These are phyloP conservation scores for Myioborus melanocephalus DNA, from an alignment of 2,797 vertebrate species.

Conservation along the genomic window DNA sequence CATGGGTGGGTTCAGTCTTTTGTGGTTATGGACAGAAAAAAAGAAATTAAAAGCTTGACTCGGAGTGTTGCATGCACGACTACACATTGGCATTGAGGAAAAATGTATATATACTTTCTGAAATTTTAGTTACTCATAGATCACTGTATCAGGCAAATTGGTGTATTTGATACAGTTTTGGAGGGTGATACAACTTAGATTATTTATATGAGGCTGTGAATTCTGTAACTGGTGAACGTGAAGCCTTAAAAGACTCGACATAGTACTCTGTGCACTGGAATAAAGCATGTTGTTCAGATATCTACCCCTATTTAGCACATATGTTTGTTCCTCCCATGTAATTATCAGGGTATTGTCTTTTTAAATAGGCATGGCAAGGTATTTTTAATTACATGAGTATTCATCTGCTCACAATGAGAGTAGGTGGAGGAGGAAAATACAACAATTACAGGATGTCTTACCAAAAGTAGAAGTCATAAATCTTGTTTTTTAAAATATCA, in stretches of 20 bases:
- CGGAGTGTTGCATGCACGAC: neutral
- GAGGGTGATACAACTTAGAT: neutral
- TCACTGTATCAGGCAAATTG: neutral
- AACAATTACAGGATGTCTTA: slow-evolving; percentile 70
- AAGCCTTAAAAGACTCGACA: neutral
- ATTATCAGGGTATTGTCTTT: slow-evolving; percentile 13
- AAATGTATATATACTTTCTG: neutral
- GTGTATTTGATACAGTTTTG: neutral
- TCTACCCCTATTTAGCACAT: neutral
- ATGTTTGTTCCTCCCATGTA: neutral
- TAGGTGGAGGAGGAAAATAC: slow-evolving; percentile 57
- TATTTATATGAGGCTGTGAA: neutral
- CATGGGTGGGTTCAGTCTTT: neutral
- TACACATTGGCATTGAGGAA: neutral
- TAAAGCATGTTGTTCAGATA: neutral
- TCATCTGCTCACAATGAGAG: slow-evolving; percentile 48
- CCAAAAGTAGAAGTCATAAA: slow-evolving; percentile 32
- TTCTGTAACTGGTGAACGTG: neutral
- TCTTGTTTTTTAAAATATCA: slow-evolving; percentile 12
- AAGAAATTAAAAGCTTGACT: neutral
- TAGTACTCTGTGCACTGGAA: neutral
- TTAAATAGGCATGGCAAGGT: neutral
- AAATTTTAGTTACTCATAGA: neutral
- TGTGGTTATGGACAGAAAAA: neutral
- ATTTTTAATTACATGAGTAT: slow-evolving; percentile 51